phyloP scores from a whole-genome alignment of 2,888 invertebrate species.

The Brenthis hecate region DNA sequence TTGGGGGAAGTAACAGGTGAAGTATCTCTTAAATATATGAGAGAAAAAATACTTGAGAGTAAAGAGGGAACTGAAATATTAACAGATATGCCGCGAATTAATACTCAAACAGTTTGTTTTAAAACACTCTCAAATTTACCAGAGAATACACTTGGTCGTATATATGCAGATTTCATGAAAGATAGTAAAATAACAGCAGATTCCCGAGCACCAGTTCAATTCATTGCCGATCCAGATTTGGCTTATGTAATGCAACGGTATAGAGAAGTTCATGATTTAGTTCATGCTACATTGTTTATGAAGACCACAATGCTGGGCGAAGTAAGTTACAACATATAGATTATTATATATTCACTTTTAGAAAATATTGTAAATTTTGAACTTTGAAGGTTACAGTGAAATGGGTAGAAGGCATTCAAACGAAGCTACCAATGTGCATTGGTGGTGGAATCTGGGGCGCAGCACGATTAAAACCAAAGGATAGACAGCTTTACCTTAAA shows the following conservation, averaged over 20 bases:
- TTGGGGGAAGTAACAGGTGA: conserved; percentile 95
- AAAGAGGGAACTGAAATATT: conserved; percentile 90
- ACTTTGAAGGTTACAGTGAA: conserved; percentile 92
- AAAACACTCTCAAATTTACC: conserved; percentile 87
- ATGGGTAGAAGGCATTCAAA: conserved; percentile 98
- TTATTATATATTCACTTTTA: not conserved
- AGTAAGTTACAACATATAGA: conserved; percentile 65
- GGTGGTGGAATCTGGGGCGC: conserved; percentile 97
- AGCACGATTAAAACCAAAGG: conserved; percentile 91
- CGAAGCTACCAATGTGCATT: conserved; percentile 97
- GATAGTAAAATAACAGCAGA: conserved; percentile 96
- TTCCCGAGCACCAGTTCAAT: conserved; percentile 93
- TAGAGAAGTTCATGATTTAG: conserved; percentile 97
- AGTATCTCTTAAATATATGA: conserved; percentile 87
- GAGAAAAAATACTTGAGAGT: conserved; percentile 87
- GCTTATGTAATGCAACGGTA: conserved; percentile 99
- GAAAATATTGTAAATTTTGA: not conserved
- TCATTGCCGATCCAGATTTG: conserved; percentile 93
- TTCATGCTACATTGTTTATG: conserved; percentile 95
- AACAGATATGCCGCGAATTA: conserved; percentile 92
- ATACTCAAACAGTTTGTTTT: conserved; percentile 90
- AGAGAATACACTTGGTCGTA: conserved; percentile 91
- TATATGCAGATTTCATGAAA: conserved; percentile 91
- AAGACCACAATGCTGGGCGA: conserved; percentile 95
- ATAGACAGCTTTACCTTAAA: conserved; percentile 88